Evolutionary conservation across 1,140 invertebrate genomes (phyloP).

Genomic region (Eurytemora carolleeae): DNA sequence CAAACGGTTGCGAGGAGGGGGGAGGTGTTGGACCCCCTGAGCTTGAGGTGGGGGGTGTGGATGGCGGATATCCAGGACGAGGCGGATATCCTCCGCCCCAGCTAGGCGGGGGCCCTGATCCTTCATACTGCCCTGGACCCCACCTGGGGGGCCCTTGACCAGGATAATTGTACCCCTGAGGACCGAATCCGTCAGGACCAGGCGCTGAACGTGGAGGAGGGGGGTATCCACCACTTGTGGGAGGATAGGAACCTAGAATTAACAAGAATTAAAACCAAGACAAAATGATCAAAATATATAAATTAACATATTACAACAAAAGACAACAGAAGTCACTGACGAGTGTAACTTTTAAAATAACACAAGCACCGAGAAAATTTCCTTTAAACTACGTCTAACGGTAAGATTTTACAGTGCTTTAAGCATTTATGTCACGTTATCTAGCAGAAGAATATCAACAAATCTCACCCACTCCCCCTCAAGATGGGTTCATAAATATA

Average conservation of each 20-base stretch:
- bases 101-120: not conserved
- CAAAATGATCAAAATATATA: not conserved
- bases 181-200: not conserved
- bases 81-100: not conserved
- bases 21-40: not conserved
- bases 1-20: not conserved
- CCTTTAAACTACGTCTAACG: not conserved
- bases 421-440: no score
- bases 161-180: not conserved
- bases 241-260: not conserved
- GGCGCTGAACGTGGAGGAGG: conserved; percentile 3
- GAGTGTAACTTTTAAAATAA: no score
- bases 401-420: not conserved
- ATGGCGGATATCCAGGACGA: not conserved
- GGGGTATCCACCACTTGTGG: not conserved
- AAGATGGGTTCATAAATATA: no score
- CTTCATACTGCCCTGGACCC: not conserved
- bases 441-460: no score
- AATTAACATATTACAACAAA: not conserved
- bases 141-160: not conserved
- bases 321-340: no score
- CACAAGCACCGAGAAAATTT: not conserved
- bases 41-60: not conserved
- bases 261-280: not conserved
- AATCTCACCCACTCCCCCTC: no score